A percentile compares a stretch with the other conserved stretches of the same genome.
Evolutionary conservation across 2,113 vertebrate genomes (phyloP).

Genomic region (Recurvirostra avosetta): DNA sequence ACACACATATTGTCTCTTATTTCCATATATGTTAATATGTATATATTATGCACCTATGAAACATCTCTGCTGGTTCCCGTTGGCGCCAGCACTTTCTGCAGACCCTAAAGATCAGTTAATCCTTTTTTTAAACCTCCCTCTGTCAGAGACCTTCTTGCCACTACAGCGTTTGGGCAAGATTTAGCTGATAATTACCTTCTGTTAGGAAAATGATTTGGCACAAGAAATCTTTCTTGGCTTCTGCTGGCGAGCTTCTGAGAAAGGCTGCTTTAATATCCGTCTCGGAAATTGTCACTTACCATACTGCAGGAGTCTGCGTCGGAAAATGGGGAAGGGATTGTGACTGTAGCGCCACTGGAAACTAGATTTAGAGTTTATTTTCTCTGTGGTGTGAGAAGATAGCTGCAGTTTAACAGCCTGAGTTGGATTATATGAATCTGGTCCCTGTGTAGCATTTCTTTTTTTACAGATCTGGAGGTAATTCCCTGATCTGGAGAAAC

Average conservation of each 20-base stretch:
- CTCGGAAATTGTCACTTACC: not conserved
- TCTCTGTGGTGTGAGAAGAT: not conserved
- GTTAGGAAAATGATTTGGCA: conserved; percentile 61
- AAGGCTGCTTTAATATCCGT: conserved; percentile 1
- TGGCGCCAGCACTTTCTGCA: not conserved
- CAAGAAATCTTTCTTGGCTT: conserved; percentile 17
- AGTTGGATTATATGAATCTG: not conserved
- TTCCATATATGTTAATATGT: not conserved
- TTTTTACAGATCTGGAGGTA: not conserved
- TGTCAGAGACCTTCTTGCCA: conserved; percentile 32
- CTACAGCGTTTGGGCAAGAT: conserved; percentile 45
- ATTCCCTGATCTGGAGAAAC: not conserved
- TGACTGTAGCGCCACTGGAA: not conserved
- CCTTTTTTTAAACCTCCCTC: conserved; percentile 25
- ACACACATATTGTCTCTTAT: not conserved
- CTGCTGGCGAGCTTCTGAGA: not conserved
- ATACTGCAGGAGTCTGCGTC: not conserved
- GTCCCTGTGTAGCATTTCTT: not conserved
- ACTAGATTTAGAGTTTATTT: not conserved
- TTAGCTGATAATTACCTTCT: conserved; percentile 68
- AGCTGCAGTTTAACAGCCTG: not conserved
- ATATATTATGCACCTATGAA: not conserved
- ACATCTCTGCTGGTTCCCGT: not conserved
- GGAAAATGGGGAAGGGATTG: not conserved
- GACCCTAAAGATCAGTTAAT: conserved; percentile 23